Base-by-base conservation (phyloP, 1,140 invertebrate genomes). In the Daktulosphaira vitifoliae region DNA sequence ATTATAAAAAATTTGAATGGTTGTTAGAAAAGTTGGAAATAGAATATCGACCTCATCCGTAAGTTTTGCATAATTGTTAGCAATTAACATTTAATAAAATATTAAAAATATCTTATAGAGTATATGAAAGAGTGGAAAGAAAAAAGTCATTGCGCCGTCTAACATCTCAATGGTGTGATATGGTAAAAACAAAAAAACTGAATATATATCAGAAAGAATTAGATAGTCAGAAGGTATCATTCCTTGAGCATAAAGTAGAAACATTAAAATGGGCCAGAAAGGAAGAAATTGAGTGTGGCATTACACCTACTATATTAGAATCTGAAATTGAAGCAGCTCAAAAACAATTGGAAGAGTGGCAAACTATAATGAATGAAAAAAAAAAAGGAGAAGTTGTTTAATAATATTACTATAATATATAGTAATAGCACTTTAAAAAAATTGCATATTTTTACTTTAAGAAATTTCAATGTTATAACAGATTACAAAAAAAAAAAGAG, bases 1-100 rank as follows among this genome's bases (percentile, higher is more conserved):
- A 94, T 73, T 91, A 92, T 73, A 85, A 84, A 69, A 81, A 84
- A 49, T 94, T 89, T 74, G 87, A 92, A 74, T 93, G 88, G 87
- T 69, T 93, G n/a, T 71, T 92, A 8, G 86, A 91, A 69, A 81
- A 84, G 72, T 74, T 95, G 1, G 84, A 90, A 69, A 76, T 95
- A 67, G 77, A 84, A 39, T 92, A 88, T 70, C 84, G 85, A 71
- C 81, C 82, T 23, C 72, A 76, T 66, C 82, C 86, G 65, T 67
- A 66, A 53, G 68, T 67, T 39, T 37, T 26, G 6, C 33, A 23
- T 23, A 15, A 2, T 50, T 66, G 37, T 48, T 48, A 50, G 50
- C 16, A 16, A 65, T n/a, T n/a, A n/a, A n/a, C n/a, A 6, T 33
- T 33, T 33, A 33, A 6, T 33, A 6, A 33, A 33, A 29, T 15